Evolutionary conservation across 2,888 invertebrate genomes (phyloP).

Genomic region (Colletes collaris): DNA sequence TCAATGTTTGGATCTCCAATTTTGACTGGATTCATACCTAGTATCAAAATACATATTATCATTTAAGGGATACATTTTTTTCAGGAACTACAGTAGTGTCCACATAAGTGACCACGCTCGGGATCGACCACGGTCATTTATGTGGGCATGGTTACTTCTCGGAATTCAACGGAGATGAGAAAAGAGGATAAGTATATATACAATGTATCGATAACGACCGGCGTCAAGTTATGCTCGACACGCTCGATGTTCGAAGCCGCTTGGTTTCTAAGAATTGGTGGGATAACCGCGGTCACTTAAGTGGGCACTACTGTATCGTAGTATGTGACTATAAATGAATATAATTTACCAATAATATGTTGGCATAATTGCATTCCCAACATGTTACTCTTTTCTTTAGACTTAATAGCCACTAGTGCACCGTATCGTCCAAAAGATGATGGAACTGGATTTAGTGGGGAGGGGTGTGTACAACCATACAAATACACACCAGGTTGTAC

Average conservation of each 20-base stretch:
- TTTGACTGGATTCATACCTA: constrained; percentile 90
- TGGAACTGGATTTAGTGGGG: constrained; percentile 84
- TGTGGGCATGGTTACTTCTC: too few relatives aligned
- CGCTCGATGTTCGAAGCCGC: too few relatives aligned
- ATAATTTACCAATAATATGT: constrained; percentile 91
- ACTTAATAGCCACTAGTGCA: constrained; percentile 89
- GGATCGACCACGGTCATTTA: too few relatives aligned
- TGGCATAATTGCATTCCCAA: constrained; percentile 93
- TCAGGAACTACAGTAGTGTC: neutral
- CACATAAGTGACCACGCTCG: too few relatives aligned
- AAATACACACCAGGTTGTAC: constrained; percentile 85
- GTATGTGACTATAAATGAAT: neutral
- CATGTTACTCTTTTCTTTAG: constrained; percentile 82
- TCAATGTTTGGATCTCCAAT: constrained; percentile 88
- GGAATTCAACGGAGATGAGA: too few relatives aligned
- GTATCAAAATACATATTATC: constrained; percentile 7
- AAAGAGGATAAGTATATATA: too few relatives aligned
- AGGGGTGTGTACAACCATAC: constrained; percentile 92
- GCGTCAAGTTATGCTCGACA: too few relatives aligned
- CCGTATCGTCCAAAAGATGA: constrained; percentile 93
- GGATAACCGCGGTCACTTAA: too few relatives aligned
- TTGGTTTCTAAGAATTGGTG: too few relatives aligned
- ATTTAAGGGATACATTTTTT: neutral
- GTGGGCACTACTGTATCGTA: too few relatives aligned
- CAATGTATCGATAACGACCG: too few relatives aligned